These are phyloP conservation scores for Lutjanus campechanus DNA, from an alignment of 2,797 vertebrate genomes.

Conservation along the genomic window DNA sequence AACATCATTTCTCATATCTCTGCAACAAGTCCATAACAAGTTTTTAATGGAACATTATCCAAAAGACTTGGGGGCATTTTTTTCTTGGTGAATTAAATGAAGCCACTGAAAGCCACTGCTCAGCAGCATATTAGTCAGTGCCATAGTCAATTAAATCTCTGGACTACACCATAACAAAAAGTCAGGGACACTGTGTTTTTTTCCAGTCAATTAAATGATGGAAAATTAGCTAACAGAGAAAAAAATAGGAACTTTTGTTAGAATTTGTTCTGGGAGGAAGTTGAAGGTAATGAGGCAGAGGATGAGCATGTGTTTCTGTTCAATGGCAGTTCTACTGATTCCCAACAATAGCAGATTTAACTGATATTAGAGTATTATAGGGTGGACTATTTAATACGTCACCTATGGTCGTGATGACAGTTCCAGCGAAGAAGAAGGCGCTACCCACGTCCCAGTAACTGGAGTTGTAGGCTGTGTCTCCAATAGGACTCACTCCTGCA, in stretches of 20 bases:
- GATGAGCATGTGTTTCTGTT: no score
- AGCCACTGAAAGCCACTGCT: no score
- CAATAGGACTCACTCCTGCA: conserved; percentile 95
- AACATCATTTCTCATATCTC: no score
- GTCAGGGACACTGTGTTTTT: no score
- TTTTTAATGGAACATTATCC: no score
- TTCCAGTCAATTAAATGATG: no score
- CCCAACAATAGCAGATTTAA: background rate
- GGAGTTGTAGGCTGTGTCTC: conserved; percentile 91
- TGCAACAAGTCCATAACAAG: no score
- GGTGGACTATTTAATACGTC: conserved; percentile 36
- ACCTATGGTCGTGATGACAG: conserved; percentile 99
- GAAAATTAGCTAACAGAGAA: background rate
- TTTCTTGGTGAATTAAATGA: no score
- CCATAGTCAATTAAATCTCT: no score
- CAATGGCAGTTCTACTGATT: background rate
- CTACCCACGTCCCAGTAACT: conserved; percentile 98
- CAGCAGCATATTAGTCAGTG: no score
- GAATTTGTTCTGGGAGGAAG: background rate
- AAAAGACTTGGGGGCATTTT: no score
- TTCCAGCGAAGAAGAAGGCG: conserved; percentile 99
- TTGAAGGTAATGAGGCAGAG: background rate
- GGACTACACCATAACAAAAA: no score
- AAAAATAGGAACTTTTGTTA: background rate
- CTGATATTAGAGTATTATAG: background rate